These are phyloP conservation scores for Spodoptera picta DNA, from an alignment of 2,888 invertebrate species.

Conservation along the genomic window DNA sequence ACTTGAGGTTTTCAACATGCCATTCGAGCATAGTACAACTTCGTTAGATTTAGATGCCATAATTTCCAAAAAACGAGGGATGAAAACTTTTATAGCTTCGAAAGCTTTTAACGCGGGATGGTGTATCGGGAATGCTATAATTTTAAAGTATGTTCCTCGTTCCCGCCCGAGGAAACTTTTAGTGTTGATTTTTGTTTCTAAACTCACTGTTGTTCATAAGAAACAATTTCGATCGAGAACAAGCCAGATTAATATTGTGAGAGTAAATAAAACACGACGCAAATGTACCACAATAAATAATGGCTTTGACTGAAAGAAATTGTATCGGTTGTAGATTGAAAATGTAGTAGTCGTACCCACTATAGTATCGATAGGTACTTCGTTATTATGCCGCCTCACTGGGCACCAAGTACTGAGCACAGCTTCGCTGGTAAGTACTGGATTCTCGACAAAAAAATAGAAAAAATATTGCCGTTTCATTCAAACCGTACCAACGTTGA, in stretches of 20 bases:
- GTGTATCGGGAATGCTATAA: slow-evolving; percentile 55
- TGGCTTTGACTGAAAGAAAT: slow-evolving; percentile 39
- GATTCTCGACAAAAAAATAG: slow-evolving; percentile 60
- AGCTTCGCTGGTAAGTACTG: slow-evolving; percentile 56
- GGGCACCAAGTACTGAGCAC: slow-evolving; percentile 60
- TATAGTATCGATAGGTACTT: slow-evolving; percentile 58
- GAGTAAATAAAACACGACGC: slow-evolving; percentile 21
- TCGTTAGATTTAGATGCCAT: slow-evolving; percentile 54
- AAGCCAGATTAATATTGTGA: slow-evolving; percentile 21
- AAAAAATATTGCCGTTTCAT: slow-evolving; percentile 58
- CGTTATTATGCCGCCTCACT: slow-evolving; percentile 65
- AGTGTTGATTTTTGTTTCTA: slow-evolving; percentile 33
- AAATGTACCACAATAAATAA: slow-evolving; percentile 29
- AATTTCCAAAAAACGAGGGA: slow-evolving; percentile 53
- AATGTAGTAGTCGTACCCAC: slow-evolving; percentile 38
- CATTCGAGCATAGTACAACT: slow-evolving; percentile 43
- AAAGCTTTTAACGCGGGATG: slow-evolving; percentile 56
- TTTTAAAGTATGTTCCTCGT: slow-evolving; percentile 52
- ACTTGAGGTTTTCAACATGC: slow-evolving; percentile 13
- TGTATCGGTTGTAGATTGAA: slow-evolving; percentile 46
- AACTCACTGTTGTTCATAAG: slow-evolving; percentile 29
- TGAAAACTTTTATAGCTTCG: slow-evolving; percentile 56
- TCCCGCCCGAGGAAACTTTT: slow-evolving; percentile 33
- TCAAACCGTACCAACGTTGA: slow-evolving; percentile 60
- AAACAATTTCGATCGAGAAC: slow-evolving; percentile 21